Evolutionary conservation across 2,888 invertebrate species (phyloP).

Genomic region (Molanna angustata): DNA sequence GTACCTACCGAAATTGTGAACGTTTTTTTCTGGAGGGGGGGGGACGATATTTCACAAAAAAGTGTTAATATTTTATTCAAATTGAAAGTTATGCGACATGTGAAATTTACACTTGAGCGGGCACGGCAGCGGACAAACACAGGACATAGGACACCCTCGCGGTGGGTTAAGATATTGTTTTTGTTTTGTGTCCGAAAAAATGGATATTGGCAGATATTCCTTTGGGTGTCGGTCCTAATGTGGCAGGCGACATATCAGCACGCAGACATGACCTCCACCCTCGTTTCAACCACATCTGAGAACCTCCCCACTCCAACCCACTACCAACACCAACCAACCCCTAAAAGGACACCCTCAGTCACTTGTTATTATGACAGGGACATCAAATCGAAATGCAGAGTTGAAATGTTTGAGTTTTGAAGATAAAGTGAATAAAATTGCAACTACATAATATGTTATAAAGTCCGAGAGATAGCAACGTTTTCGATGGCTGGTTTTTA

Average conservation of each 20-base stretch:
- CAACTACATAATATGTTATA: too few relatives aligned
- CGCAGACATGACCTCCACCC: conserved; percentile 12
- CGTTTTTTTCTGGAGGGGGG: too few relatives aligned
- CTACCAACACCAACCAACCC: too few relatives aligned
- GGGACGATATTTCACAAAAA: background rate
- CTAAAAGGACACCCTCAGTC: too few relatives aligned
- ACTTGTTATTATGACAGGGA: too few relatives aligned
- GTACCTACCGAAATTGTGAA: too few relatives aligned
- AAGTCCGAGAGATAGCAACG: too few relatives aligned
- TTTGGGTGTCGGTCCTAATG: conserved; percentile 29
- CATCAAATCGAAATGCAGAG: too few relatives aligned
- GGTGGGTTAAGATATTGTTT: conserved; percentile 26
- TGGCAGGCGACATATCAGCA: conserved; percentile 32
- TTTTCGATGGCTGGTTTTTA: too few relatives aligned
- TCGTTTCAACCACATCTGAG: background rate
- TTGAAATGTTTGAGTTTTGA: too few relatives aligned
- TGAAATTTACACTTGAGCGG: background rate
- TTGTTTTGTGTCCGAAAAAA: conserved; percentile 32
- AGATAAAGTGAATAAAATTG: too few relatives aligned
- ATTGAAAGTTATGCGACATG: background rate
- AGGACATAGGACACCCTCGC: background rate
- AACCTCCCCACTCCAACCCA: conserved; percentile 1
- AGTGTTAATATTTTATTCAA: background rate
- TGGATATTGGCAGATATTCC: conserved; percentile 32
- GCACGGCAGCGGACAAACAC: too few relatives aligned